Evolutionary conservation across 2,888 invertebrate genomes (phyloP), one percentile per base, ranked within the genome.

Genomic region (Pediacus dermestoides): DNA sequence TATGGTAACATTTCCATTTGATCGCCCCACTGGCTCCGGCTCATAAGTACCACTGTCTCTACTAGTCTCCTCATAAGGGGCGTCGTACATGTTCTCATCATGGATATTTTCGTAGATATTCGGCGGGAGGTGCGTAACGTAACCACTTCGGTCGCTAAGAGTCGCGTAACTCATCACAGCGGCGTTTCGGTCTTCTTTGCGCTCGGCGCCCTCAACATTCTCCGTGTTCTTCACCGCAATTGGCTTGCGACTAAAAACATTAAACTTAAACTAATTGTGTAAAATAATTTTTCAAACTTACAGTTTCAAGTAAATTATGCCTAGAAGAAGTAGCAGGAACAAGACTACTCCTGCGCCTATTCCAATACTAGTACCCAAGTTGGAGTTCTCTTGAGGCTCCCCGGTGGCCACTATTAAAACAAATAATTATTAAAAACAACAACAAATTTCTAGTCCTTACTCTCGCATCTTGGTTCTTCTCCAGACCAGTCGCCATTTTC

Each of bases 121-220:
- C 44, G 74, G 68, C 55, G 61, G 55, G 28, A 63, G 50, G 33
- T 51, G 54, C 11, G 53, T 45, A 16, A 35, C 25, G 42, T 53
- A 58, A n/a, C 67, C 64, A 49, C 80, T 81, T 3, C 75, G 75
- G 50, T 87, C 88, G 64, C 85, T 88, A 1, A 89, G 69, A 1
- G 86, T 87, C 12, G 89, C 85, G 63, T 89, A 90, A 33, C 88
- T 89, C 88, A 89, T 89, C 0, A 89, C 89, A 0, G 89, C 88
- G 0, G 89, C 88, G 61, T 82, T 88, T 57, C 87, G 82, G 61
- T 89, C 88, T 64, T 89, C 89, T 60, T 89, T 89, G 9, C 86
- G 73, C 57, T 89, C 87, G 1, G 88, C 89, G 1, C 86, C 87
- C 70, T 88, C 87, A 25, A 90, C 80, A 64, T 90, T 90, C 64